Conservation (phyloP, 2,113 vertebrate genomes). For the Malurus melanocephalus region DNA sequence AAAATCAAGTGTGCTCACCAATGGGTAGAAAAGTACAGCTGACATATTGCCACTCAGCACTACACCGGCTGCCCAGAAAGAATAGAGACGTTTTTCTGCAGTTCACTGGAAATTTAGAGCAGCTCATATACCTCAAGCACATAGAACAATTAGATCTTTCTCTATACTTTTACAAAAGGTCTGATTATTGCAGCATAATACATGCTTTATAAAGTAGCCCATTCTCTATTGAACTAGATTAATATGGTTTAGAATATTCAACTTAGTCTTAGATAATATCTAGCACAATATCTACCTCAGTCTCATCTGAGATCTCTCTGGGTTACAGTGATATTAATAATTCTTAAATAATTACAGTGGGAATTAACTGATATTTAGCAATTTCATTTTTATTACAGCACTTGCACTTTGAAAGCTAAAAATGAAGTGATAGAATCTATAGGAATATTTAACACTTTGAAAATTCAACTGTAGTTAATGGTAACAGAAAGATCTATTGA, state of each 20-base stretch:
- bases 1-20: fast-evolving
- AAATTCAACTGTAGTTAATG: slow-evolving; percentile 11
- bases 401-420: neutral
- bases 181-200: neutral
- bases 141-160: neutral
- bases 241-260: slow-evolving; percentile 14
- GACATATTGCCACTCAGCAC: neutral
- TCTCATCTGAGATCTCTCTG: neutral
- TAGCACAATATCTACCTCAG: neutral
- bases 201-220: neutral
- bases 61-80: neutral
- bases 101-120: neutral
- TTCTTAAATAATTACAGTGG: slow-evolving; percentile 23
- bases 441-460: neutral
- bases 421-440: neutral
- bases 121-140: neutral
- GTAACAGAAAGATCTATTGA: neutral
- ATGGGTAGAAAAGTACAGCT: neutral
- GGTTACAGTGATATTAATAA: slow-evolving; percentile 28
- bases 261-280: neutral
- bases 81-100: neutral
- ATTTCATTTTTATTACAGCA: slow-evolving; percentile 27
- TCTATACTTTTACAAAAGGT: neutral
- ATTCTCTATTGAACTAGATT: neutral
- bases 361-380: slow-evolving; percentile 25